Percentiles rank a stretch among this genome's conserved stretches.
Conservation (phyloP, 2,888 invertebrate species). For the Drosophila mimetica region DNA sequence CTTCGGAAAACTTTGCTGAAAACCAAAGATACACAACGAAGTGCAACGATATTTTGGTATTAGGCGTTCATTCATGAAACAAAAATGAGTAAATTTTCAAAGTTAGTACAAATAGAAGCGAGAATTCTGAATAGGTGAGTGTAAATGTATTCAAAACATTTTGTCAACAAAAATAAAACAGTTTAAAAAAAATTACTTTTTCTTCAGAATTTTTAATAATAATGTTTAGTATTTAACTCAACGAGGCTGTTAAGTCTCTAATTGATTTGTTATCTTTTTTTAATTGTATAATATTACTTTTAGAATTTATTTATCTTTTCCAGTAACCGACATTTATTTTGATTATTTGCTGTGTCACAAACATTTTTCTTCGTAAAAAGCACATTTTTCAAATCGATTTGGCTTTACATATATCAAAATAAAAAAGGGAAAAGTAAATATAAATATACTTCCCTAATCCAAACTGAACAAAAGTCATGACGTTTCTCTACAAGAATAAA, state of each 20-base stretch:
- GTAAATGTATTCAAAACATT: too few relatives aligned
- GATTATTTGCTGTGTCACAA: not conserved
- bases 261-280: too few relatives aligned
- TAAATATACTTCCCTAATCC: conserved; percentile 31
- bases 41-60: conserved; percentile 2
- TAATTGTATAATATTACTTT: too few relatives aligned
- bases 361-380: not conserved
- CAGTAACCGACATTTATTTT: not conserved
- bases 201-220: too few relatives aligned
- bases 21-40: conserved; percentile 12
- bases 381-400: too few relatives aligned
- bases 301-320: too few relatives aligned
- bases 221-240: too few relatives aligned
- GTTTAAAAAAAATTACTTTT: too few relatives aligned
- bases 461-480: conserved; percentile 3
- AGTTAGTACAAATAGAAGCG: not conserved
- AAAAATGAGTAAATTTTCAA: not conserved
- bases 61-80: too few relatives aligned
- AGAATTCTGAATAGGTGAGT: too few relatives aligned
- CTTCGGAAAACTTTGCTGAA: conserved; percentile 19
- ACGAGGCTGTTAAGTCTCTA: too few relatives aligned
- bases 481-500: conserved; percentile 28
- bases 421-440: not conserved
- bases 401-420: not conserved
- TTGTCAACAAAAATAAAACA: too few relatives aligned